Evolutionary conservation across 2,113 vertebrate species (phyloP).

Genomic region (Brachionichthys hirsutus): DNA sequence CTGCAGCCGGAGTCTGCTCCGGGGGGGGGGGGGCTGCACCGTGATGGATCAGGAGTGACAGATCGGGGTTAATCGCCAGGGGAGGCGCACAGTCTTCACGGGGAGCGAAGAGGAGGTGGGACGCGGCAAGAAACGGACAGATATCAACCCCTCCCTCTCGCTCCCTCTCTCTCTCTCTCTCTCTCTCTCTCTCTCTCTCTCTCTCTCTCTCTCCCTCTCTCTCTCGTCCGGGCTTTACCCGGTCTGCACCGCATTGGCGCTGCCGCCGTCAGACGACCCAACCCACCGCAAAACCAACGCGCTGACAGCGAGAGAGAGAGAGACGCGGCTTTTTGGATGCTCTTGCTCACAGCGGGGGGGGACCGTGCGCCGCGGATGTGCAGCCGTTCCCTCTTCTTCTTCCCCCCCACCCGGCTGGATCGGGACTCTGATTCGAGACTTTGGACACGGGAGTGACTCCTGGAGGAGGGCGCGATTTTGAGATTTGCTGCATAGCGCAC

Average conservation of each 20-base stretch:
- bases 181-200: constrained; percentile 7
- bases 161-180: constrained; percentile 6
- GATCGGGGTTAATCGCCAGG: constrained; percentile 80
- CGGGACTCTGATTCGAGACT: constrained; percentile 28
- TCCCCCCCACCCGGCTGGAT: neutral
- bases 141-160: constrained; percentile 31
- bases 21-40: constrained; percentile 39
- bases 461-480: neutral
- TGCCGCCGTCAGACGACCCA: constrained; percentile 56
- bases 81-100: constrained; percentile 58
- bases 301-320: neutral
- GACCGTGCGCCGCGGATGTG: constrained; percentile 1
- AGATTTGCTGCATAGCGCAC: constrained; percentile 19
- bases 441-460: constrained; percentile 35
- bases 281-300: constrained; percentile 32
- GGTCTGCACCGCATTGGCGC: constrained; percentile 68
- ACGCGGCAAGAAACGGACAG: constrained; percentile 24
- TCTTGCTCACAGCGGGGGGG: constrained; percentile 9
- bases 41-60: constrained; percentile 84
- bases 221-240: constrained; percentile 49
- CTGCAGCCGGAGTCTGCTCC: constrained; percentile 39
- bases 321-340: constrained; percentile 3
- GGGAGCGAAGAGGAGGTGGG: constrained; percentile 45
- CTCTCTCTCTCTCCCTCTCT: constrained; percentile 33
- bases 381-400: constrained; percentile 16